Percentiles rank a stretch among this genome's conserved stretches.
These are phyloP conservation scores for Gallirallus australis DNA, from an alignment of 2,797 vertebrate genomes.

Conservation along the genomic window DNA sequence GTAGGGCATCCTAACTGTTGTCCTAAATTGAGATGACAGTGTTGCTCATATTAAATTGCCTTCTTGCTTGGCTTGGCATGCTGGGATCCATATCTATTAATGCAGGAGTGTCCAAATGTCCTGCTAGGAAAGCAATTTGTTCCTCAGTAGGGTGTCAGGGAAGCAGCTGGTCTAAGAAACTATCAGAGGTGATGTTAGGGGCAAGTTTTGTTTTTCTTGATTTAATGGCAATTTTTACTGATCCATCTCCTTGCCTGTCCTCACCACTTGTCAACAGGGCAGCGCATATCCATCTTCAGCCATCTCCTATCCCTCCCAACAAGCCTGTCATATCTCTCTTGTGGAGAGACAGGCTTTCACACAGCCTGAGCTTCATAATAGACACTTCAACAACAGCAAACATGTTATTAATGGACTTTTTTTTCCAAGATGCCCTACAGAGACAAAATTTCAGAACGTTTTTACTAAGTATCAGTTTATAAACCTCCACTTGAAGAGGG, in stretches of 20 bases:
- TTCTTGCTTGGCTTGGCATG: constrained; percentile 79
- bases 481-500: constrained; percentile 12
- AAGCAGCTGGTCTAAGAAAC: constrained; percentile 84
- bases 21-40: constrained; percentile 87
- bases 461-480: constrained; percentile 58
- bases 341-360: constrained; percentile 65
- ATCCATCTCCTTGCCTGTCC: constrained; percentile 62
- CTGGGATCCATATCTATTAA: constrained; percentile 84
- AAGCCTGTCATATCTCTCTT: constrained; percentile 59
- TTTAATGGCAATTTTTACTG: constrained; percentile 82
- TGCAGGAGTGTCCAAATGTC: constrained; percentile 83
- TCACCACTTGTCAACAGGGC: constrained; percentile 67
- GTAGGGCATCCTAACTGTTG: constrained; percentile 81
- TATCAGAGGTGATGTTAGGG: constrained; percentile 82
- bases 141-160: constrained; percentile 78
- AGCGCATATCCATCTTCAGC: constrained; percentile 58
- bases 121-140: constrained; percentile 87
- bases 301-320: constrained; percentile 32
- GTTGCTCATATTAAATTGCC: constrained; percentile 84
- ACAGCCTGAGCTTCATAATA: constrained; percentile 58
- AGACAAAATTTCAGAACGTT: constrained; percentile 63
- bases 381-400: constrained; percentile 67
- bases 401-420: constrained; percentile 71
- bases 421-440: constrained; percentile 22
- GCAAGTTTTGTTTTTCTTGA: constrained; percentile 79